Base-by-base conservation (phyloP, 1,140 invertebrate species). In the Adelges cooleyi region DNA sequence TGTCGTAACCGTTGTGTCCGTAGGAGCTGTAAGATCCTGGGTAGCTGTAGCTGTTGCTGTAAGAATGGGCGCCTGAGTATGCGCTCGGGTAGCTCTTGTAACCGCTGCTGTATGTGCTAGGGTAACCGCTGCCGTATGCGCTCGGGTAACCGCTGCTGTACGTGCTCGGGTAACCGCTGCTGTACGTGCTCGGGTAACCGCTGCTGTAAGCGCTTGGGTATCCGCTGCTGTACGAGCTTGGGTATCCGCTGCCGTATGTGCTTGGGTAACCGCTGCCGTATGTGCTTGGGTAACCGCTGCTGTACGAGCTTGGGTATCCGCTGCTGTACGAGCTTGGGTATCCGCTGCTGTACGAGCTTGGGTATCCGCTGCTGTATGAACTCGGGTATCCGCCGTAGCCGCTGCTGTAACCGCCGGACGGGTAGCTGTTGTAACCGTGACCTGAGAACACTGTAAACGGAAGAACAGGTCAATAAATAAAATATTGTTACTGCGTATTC, bases 21-120 rank as follows among this genome's bases (percentile, higher is more conserved):
- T 62, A 62, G 25, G 53, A 59, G 53, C 40, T 44, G 53, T 62
- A 62, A 13, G 56, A 62, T 48, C 56, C 56, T 8, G 56, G 56
- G 56, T 46, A 48, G 17, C 29, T 62, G 42, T 62, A 62, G 17
- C 11, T 33, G 40, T 62, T 62, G 25, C 56, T 62, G 17, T 62
- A 62, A 13, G 56, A 62, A 42, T 62, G 44, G 1, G 56, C 23
- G 17, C 38, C 25, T 11, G 56, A 62, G 53, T 59, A 59, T 1
- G 53, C 20, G 17, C 38, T 27, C 17, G 56, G 56, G 40, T 62
- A 62, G 1, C 38, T 42, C 22, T 27, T 59, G 53, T 56, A 56
- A 5, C 53, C 17, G 44, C 44, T 48, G n/a, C 44, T 18, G 44
- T 48, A 48, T 17, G 15, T 8, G 44, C 15, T 17, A 8, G 44